Base-by-base conservation (phyloP, 2,113 vertebrate genomes). In the Ceyx margarethae region DNA sequence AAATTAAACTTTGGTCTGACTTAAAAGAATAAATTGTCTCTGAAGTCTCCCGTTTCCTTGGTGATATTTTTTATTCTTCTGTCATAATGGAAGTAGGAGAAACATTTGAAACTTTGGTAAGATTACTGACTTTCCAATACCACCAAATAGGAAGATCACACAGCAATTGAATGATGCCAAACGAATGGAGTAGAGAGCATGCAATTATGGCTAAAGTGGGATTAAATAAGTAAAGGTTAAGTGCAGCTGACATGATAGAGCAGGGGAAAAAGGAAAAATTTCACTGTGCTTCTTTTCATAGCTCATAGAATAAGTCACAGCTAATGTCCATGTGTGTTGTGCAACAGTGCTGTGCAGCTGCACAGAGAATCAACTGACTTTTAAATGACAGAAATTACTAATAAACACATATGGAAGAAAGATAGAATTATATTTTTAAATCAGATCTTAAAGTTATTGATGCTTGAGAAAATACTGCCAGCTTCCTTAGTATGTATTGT, bases 11-110 rank as follows among this genome's bases (percentile, higher is more conserved):
- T 95, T 92, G 81, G 92, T 96, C 90, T 95, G 93, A 95, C 68
- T 96, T 94, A 91, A 95, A 96, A 95, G 95, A 96, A 96, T 95
- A 95, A 95, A 95, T 96, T 95, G 94, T 81, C 90, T 93, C 91
- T 93, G 92, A 96, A 96, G 86, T 69, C 90, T 94, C 15, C 48
- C 2, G 86, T 96, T 91, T 95, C 95, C 94, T 95, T 95, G 95
- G 95, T 95, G 94, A 96, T 89, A 87, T 73, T 86, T 95, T 95
- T 96, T 83, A 94, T 93, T 90, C 86, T 33, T 65, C 31, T 91
- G 86, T 82, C 76, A 82, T 75, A 93, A 92, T 80, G 86, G 48
- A 35, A 76, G 91, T 11, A 43, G 69, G 80, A 81, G 86, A 95
- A 95, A 91, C 90, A 92, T 91, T 78, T 82, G 67, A 90, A 93